Base-by-base conservation (phyloP, 2,888 invertebrate genomes). In the Tenthredo distinguenda region DNA sequence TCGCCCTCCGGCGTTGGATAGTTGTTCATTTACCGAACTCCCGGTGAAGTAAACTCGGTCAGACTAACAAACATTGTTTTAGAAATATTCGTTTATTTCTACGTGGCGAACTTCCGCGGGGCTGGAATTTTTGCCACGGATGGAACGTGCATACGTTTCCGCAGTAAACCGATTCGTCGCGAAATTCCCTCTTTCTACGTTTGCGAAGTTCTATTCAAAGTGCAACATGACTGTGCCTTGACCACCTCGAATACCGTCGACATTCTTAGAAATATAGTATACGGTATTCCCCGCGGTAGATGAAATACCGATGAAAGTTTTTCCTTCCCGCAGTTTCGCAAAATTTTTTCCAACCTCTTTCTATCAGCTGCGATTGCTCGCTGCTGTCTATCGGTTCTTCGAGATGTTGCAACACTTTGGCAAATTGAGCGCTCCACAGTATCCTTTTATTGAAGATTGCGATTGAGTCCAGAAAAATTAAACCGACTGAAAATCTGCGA, bases 21-120 rank as follows among this genome's bases (percentile, higher is more conserved):
- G 77, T 77, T 77, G 77, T 77, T 77, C 77, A 55, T 55, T 77
- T 55, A n/a, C 50, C 6, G 55, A 77, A 55, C 77, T 77, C 55
- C 26, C 3, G n/a, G 26, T 26, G 26, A 50, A 31, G n/a, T n/a
- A 31, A 31, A 47, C 26, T 47, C 31, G 68, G 31, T 5, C 68
- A 31, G 68, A 12, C 31, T 31, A 68, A 26, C 68, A 10, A 0
- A 68, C 21, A 15, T 68, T 68, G 31, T 31, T 65, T 65, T 31
- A 31, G 50, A 65, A 31, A 65, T 65, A 65, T 65, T 12, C 1
- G 12, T 50, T 6, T 6, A 65, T 65, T 65, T 31, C 65, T 65
- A 31, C 12, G 2, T 47, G 47, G 0, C 15, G 12, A 12, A 47
- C 12, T 15, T 47, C 3, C 0, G 47, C 47, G 15, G 15, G 31